Base-by-base conservation (phyloP, 2,797 vertebrate genomes). In the Dipus sagitta region DNA sequence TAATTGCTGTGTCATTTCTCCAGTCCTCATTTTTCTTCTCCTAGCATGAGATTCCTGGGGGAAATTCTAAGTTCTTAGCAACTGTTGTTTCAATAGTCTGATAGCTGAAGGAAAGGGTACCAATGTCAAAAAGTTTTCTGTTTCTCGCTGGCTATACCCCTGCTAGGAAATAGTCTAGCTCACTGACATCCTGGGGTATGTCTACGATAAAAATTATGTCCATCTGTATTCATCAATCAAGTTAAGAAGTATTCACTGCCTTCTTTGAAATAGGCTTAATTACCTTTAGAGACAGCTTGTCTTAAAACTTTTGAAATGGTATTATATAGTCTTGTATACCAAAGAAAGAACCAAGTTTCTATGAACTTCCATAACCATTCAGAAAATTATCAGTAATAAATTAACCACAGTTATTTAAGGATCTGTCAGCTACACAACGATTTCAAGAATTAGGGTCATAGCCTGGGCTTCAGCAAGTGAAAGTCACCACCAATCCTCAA, bases 191-290 rank as follows among this genome's bases (percentile, higher is more conserved):
- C 32, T 78, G 52, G 52, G 62, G 70, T 42, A 13, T 30, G 18
- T 79, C 15, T 47, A 78, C 23, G 11, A 24, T 84, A 80, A 88
- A 91, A 91, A 86, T 88, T 47, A 65, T 17, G 5, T 60, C 47
- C 62, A 83, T 86, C 15, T 6, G 2, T 77, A 84, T 84, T 80
- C 54, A 81, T 71, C 42, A 47, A 15, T 74, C 64, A 87, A 47
- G 28, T 6, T 72, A 82, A 87, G 64, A 81, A 90, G 74, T 38
- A 64, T 65, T 78, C 52, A 78, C 58, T 84, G 42, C 32, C n/a
- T 94, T 87, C 64, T 90, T 87, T 80, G 47, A 86, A 94, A 93
- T 23, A 77, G 20, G 20, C 2, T 94, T 90, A 88, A 77, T 76
- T 72, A 42, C 60, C 67, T 86, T 88, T 76, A 64, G 65, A 90